Conservation (phyloP, 2,797 vertebrate genomes). For the Clamator glandarius region DNA sequence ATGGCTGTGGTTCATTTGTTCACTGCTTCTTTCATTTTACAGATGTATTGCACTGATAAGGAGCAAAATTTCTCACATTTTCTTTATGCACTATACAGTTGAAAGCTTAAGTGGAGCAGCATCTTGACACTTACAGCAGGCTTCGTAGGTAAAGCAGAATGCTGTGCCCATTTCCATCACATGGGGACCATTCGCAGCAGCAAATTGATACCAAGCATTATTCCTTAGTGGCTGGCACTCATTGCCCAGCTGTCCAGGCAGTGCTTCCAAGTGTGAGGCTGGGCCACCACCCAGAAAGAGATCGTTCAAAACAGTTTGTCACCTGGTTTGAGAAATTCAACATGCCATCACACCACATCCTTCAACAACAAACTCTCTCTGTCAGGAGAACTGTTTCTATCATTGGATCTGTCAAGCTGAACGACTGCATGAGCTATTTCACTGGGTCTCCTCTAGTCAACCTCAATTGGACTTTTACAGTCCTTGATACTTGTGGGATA, state of each 20-base stretch:
- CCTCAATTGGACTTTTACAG: conserved; percentile 56
- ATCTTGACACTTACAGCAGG: not conserved
- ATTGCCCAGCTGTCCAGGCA: not conserved
- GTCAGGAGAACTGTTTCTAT: conserved; percentile 8
- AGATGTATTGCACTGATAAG: not conserved
- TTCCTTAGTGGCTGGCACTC: not conserved
- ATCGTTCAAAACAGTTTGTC: not conserved
- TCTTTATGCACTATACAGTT: not conserved
- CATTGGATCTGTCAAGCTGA: conserved; percentile 30
- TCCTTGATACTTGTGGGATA: conserved; percentile 49
- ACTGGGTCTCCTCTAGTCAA: conserved; percentile 23
- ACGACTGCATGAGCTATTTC: conserved; percentile 20
- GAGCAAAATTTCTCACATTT: not conserved
- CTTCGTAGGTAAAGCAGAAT: not conserved
- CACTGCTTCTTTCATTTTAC: not conserved
- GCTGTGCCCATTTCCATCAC: not conserved
- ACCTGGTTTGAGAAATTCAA: not conserved
- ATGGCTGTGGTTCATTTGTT: not conserved
- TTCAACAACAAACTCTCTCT: conserved; percentile 6
- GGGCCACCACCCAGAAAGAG: not conserved
- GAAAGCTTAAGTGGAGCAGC: not conserved
- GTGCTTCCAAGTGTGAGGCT: not conserved
- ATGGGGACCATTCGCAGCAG: not conserved
- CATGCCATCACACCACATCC: not conserved
- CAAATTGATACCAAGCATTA: not conserved